These are phyloP conservation scores for Lucilia sericata DNA, from an alignment of 1,140 invertebrate species.

Conservation along the genomic window DNA sequence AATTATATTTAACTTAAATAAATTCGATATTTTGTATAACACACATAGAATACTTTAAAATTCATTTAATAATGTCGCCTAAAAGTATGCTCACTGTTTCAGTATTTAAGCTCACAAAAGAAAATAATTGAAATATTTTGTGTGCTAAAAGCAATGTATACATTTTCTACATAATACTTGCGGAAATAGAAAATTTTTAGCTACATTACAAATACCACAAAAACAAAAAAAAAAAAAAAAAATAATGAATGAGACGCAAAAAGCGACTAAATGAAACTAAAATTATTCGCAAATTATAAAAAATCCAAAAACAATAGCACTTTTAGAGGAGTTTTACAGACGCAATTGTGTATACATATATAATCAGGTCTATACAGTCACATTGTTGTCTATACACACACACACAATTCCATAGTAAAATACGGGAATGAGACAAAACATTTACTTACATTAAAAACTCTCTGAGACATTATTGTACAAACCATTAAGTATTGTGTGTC, in stretches of 20 bases:
- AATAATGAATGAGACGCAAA: neutral
- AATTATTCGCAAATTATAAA: constrained; percentile 37
- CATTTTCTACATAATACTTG: constrained; percentile 22
- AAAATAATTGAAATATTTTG: neutral
- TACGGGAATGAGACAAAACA: neutral
- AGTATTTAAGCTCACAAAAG: neutral
- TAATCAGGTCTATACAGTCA: neutral
- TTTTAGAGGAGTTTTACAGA: neutral
- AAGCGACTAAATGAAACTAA: neutral
- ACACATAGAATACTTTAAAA: neutral
- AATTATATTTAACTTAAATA: neutral
- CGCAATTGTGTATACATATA: neutral
- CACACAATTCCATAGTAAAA: neutral
- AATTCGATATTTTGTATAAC: neutral
- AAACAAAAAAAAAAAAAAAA: neutral
- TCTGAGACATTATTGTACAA: neutral
- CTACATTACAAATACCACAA: constrained; percentile 30
- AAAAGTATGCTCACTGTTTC: neutral
- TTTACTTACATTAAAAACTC: constrained; percentile 12
- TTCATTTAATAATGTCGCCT: neutral
- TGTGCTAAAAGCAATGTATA: neutral
- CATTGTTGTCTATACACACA: neutral
- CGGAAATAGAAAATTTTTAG: constrained; percentile 31
- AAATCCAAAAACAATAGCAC: constrained; percentile 32
- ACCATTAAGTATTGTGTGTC: neutral